Evolutionary conservation across 2,888 invertebrate species (phyloP).

Genomic region (Ectobius pallidus): DNA sequence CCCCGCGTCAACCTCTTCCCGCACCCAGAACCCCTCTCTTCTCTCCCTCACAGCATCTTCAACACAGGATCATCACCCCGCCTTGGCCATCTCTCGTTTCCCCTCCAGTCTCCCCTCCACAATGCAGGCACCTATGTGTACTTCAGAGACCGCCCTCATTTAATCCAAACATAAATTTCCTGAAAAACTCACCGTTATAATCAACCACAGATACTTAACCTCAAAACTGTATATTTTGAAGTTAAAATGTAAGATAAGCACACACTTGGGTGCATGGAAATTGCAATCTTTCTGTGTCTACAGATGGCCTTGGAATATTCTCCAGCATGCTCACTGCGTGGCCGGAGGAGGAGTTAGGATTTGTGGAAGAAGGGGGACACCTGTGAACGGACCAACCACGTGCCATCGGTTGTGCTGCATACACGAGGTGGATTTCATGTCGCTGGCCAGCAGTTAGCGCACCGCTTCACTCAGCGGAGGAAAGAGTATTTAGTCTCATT

Average conservation of each 20-base stretch:
- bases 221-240: too few relatives aligned
- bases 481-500: too few relatives aligned
- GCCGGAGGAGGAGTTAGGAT: constrained; percentile 22
- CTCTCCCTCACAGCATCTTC: constrained; percentile 12
- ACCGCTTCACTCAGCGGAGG: too few relatives aligned
- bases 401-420: constrained; percentile 16
- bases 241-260: too few relatives aligned
- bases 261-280: too few relatives aligned
- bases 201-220: too few relatives aligned
- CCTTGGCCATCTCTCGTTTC: constrained; percentile 18
- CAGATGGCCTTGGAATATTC: constrained; percentile 15
- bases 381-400: constrained; percentile 40
- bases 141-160: constrained; percentile 3
- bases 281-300: too few relatives aligned
- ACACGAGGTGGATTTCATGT: neutral
- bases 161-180: neutral
- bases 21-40: neutral
- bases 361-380: constrained; percentile 29
- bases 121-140: neutral
- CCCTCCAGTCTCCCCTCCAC: neutral
- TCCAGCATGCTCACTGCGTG: constrained; percentile 10
- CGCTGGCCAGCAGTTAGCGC: neutral
- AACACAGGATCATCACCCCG: constrained; percentile 28
- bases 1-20: constrained; percentile 8
- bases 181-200: too few relatives aligned